Percentiles rank a stretch among this genome's conserved stretches.
Evolutionary conservation across 2,888 invertebrate genomes (phyloP).

Genomic region (Leptinotarsa tumamoca): DNA sequence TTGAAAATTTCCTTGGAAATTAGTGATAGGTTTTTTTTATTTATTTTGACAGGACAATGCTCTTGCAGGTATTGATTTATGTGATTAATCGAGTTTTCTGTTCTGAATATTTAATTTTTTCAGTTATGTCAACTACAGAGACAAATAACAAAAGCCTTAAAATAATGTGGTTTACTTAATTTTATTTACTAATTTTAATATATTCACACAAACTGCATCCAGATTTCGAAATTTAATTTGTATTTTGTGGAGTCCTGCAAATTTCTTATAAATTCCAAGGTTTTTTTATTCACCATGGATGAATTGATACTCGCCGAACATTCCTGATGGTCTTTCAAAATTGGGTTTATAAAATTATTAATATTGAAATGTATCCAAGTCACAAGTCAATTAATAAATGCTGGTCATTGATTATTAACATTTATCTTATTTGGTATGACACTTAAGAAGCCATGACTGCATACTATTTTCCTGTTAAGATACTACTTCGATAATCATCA

Average conservation of each 20-base stretch:
- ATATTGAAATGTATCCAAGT: slow-evolving; percentile 12
- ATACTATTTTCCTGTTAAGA: not conserved
- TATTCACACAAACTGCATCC: slow-evolving; percentile 26
- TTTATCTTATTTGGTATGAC: not conserved
- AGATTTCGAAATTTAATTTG: slow-evolving; percentile 21
- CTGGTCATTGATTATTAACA: too few species aligned
- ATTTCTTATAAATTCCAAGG: slow-evolving; percentile 7
- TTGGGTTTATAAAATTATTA: not conserved
- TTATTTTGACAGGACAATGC: not conserved
- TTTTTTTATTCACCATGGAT: not conserved
- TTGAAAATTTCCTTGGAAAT: not conserved
- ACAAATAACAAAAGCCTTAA: not conserved
- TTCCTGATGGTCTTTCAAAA: slow-evolving; percentile 1
- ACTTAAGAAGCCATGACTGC: not conserved
- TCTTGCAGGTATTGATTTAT: not conserved
- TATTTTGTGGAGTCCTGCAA: slow-evolving; percentile 11
- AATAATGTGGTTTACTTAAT: slow-evolving; percentile 15
- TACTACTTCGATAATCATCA: not conserved
- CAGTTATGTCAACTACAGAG: slow-evolving; percentile 12
- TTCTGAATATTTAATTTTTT: not conserved
- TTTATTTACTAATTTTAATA: slow-evolving; percentile 29
- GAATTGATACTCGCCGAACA: not conserved
- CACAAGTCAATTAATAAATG: too few species aligned
- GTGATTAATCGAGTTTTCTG: not conserved
- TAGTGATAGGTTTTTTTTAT: not conserved